Evolutionary conservation across 2,797 vertebrate species (phyloP), one percentile per base, ranked within the genome.

Genomic region (Molossus alvarezi): DNA sequence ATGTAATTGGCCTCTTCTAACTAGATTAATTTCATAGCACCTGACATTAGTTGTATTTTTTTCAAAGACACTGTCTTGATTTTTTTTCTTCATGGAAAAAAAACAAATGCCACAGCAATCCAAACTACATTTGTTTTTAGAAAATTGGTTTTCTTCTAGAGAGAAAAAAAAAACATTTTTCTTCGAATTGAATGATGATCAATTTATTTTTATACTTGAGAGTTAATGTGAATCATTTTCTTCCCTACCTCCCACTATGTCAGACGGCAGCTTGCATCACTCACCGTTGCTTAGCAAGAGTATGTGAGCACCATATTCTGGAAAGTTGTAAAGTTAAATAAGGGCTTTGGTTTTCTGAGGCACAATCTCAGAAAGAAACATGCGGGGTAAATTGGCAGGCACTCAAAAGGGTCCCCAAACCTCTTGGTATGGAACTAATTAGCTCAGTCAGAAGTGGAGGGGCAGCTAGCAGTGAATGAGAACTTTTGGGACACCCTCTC

Each of bases 171-270:
- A 75, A 76, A 0, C 6, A 65, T 69, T 48, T 69, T 62, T 41
- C 57, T 88, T 91, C 27, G 71, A 77, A 93, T 79, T 76, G 7
- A 88, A 62, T 94, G 23, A 55, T 84, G n/a, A 77, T 77, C 82
- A 94, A 84, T 75, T 37, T 57, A 41, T 94, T 83, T 95, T 89
- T 90, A 64, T 87, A 27, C 29, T 84, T 91, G 29, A 90, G 20
- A 87, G 20, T 53, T 77, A 71, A 91, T 87, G n/a, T 93, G 23
- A 93, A 83, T 90, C 5, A 9, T 91, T 95, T 94, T 67, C 18
- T 92, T 89, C 25, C 67, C 67, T 41, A 73, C 27, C 8, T 67
- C 12, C 18, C 6, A 60, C 12, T 72, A 11, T 86, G 29, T 95
- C 18, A 55, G 33, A 53, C 51, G 23, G 17, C 6, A 58, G 1